phyloP scores from a whole-genome alignment of 2,797 vertebrate species.

The Heterohyrax brucei region DNA sequence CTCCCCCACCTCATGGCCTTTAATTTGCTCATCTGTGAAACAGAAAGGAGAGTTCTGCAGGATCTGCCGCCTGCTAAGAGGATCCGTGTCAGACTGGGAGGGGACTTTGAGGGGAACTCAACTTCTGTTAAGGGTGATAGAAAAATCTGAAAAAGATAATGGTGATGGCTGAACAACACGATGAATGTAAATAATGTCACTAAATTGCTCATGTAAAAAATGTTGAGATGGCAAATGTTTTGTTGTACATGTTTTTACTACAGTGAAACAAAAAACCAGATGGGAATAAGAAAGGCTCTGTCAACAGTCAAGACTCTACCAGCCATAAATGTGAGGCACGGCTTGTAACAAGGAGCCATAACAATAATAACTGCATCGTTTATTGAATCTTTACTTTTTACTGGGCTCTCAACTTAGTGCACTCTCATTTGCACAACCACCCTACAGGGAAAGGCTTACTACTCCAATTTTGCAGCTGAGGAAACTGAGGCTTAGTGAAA shows the following conservation, averaged over 20 bases:
- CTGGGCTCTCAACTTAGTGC: not conserved
- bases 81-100: not conserved
- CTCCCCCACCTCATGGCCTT: slow-evolving; percentile 3
- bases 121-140: not conserved
- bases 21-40: not conserved
- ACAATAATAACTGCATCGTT: rapidly evolving
- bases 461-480: not conserved
- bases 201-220: not conserved
- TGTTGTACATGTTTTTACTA: not conserved
- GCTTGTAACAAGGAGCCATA: rapidly evolving
- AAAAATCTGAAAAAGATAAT: not conserved
- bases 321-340: not conserved
- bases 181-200: not conserved
- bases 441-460: not conserved
- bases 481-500: not conserved
- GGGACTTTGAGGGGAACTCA: not conserved
- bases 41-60: not conserved
- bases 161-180: not conserved
- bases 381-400: not conserved
- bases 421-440: not conserved
- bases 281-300: not conserved
- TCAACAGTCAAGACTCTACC: not conserved
- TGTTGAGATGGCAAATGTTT: not conserved
- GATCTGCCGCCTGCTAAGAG: not conserved
- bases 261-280: not conserved